A percentile compares a stretch with the other conserved stretches of the same genome.
These are phyloP conservation scores for Lasioglossum morio DNA, from an alignment of 2,888 invertebrate genomes.

Conservation along the genomic window DNA sequence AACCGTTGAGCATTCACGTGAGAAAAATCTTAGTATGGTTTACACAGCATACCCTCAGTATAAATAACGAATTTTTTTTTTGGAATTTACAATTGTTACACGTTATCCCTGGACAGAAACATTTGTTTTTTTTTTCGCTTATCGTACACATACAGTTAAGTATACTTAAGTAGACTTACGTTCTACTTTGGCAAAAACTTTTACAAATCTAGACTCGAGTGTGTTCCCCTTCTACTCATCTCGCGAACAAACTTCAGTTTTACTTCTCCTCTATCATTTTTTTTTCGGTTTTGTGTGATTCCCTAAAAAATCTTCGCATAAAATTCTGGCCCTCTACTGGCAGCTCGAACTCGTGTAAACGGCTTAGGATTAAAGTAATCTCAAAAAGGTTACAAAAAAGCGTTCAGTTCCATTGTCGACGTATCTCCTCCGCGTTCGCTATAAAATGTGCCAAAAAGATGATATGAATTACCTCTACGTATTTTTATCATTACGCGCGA, in stretches of 20 bases:
- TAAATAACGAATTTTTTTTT: constrained; percentile 59
- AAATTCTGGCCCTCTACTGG: constrained; percentile 68
- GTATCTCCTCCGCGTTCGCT: constrained; percentile 50
- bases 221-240: constrained; percentile 26
- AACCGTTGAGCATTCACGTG: constrained; percentile 57
- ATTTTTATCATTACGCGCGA: constrained; percentile 12
- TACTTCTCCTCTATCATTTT: constrained; percentile 31
- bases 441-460: constrained; percentile 67
- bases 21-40: constrained; percentile 49
- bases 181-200: constrained; percentile 78
- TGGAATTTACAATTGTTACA: constrained; percentile 77
- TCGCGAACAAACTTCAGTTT: background rate
- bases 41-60: constrained; percentile 57
- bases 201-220: constrained; percentile 72
- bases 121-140: constrained; percentile 39
- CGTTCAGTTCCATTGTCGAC: constrained; percentile 61
- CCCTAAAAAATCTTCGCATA: constrained; percentile 61
- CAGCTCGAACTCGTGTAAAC: constrained; percentile 62
- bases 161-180: constrained; percentile 77
- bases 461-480: constrained; percentile 66
- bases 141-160: constrained; percentile 74
- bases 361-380: constrained; percentile 73
- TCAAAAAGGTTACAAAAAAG: constrained; percentile 75
- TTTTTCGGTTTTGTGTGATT: constrained; percentile 43
- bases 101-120: constrained; percentile 50